These are phyloP conservation scores for Ectobius pallidus DNA, from an alignment of 2,888 invertebrate species.

Conservation along the genomic window DNA sequence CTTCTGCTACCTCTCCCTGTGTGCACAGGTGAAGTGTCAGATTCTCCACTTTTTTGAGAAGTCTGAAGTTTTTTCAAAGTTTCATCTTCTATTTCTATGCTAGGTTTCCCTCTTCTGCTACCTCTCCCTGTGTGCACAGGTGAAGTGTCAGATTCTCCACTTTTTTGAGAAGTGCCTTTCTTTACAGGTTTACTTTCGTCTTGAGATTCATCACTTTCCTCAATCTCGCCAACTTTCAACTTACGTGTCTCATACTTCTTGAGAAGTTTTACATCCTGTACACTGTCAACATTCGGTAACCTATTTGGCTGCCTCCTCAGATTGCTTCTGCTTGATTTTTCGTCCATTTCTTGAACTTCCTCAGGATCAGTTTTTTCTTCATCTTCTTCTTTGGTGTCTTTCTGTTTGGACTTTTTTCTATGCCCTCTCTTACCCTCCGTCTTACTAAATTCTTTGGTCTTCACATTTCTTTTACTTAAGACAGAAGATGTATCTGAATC, in stretches of 20 bases:
- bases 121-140: background rate
- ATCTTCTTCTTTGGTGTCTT: background rate
- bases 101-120: background rate
- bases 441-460: background rate
- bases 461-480: background rate
- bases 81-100: background rate
- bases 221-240: conserved; percentile 19
- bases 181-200: background rate
- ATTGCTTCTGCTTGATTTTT: background rate
- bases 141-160: too few relatives aligned
- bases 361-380: too few relatives aligned
- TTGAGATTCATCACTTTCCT: conserved; percentile 16
- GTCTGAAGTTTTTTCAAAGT: too few relatives aligned
- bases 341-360: too few relatives aligned
- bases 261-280: background rate
- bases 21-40: too few relatives aligned
- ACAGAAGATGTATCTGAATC: conserved; percentile 32
- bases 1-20: background rate
- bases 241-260: conserved; percentile 5
- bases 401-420: conserved; percentile 7
- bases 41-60: too few relatives aligned
- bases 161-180: too few relatives aligned
- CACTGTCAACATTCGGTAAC: background rate
- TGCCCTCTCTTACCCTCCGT: too few relatives aligned
- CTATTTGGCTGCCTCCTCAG: background rate